These are phyloP conservation scores for Neodiprion pinetum DNA, from an alignment of 1,140 invertebrate genomes.

Conservation along the genomic window DNA sequence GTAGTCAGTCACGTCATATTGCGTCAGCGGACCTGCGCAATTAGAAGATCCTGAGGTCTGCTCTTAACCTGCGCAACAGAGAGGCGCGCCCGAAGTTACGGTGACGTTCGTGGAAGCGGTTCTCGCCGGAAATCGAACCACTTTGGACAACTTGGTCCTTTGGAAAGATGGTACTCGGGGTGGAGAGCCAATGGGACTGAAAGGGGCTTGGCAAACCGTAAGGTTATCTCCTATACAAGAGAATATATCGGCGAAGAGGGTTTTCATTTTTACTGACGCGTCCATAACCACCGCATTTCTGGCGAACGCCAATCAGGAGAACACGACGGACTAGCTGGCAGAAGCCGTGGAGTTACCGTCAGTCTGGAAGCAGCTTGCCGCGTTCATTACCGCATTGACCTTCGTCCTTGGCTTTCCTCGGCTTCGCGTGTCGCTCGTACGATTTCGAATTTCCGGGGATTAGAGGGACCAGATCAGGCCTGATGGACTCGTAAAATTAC, in stretches of 20 bases:
- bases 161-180: neutral
- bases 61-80: slow-evolving; percentile 9
- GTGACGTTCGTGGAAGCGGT: neutral
- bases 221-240: neutral
- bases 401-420: neutral
- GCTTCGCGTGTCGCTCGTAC: no score
- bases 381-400: neutral
- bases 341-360: neutral
- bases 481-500: no score
- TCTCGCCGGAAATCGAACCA: neutral
- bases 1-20: slow-evolving; percentile 5
- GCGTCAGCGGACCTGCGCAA: slow-evolving; percentile 14
- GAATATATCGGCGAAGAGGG: neutral
- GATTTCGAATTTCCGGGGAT: no score
- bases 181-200: neutral
- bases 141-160: neutral
- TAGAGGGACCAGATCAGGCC: no score
- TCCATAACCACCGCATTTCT: slow-evolving; percentile 3
- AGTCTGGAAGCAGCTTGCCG: neutral
- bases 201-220: neutral
- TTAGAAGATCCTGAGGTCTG: neutral
- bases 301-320: neutral
- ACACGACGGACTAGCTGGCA: neutral
- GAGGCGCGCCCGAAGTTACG: neutral
- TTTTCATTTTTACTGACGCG: slow-evolving; percentile 5